Conservation (phyloP, 2,888 invertebrate species). For the Eugnorisma glareosa region DNA sequence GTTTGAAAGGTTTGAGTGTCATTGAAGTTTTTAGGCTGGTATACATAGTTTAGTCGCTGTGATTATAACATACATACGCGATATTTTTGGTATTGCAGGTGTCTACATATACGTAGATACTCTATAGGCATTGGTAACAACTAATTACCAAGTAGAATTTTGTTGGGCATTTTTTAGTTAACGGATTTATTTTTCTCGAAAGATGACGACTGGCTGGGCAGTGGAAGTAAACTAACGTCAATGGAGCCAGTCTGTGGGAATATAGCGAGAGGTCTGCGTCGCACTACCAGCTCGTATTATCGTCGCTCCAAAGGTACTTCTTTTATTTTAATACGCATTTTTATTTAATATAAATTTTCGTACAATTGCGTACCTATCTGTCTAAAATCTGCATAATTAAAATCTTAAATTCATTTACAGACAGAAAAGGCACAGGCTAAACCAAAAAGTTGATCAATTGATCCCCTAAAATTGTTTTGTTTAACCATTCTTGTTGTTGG, state of each 20-base stretch:
- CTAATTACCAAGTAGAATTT: background rate
- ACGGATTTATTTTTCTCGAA: constrained; percentile 3
- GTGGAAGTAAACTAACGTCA: constrained; percentile 87
- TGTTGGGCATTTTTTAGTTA: background rate
- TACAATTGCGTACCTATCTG: background rate
- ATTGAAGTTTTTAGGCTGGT: background rate
- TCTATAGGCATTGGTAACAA: background rate
- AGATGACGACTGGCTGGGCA: constrained; percentile 87
- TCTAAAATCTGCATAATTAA: background rate
- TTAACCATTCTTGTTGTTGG: no score
- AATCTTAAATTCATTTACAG: background rate
- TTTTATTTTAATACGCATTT: background rate
- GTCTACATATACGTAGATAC: no score
- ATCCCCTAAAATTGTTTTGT: background rate
- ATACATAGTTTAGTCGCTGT: background rate
- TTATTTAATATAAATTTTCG: background rate
- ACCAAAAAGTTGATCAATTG: background rate
- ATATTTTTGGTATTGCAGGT: background rate
- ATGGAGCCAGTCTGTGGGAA: constrained; percentile 87
- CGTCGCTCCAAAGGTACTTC: constrained; percentile 48
- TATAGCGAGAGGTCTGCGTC: constrained; percentile 82
- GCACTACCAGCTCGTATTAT: constrained; percentile 66
- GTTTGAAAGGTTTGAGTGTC: background rate
- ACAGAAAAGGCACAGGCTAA: background rate
- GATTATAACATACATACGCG: no score